phyloP scores from a whole-genome alignment of 2,113 vertebrate genomes.

The Anhinga anhinga region DNA sequence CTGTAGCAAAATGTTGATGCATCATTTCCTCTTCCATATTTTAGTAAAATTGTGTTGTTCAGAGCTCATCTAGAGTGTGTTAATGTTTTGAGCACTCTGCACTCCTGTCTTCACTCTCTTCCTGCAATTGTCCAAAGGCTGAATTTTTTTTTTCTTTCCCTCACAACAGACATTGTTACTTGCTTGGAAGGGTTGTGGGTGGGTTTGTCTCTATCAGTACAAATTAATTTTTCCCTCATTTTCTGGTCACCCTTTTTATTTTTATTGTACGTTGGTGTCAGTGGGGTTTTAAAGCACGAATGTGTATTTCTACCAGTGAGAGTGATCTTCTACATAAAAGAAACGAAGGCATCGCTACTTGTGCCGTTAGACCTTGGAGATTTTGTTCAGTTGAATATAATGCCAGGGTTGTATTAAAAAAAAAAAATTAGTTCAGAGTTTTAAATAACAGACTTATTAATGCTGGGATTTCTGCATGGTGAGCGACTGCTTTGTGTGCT shows the following conservation, averaged over 20 bases:
- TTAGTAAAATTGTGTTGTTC: background rate
- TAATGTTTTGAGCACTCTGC: background rate
- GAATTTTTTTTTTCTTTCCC: background rate
- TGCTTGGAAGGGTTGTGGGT: background rate
- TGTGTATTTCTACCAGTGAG: background rate
- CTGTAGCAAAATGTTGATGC: background rate
- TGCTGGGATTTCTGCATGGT: background rate
- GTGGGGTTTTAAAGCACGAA: background rate
- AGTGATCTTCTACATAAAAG: background rate
- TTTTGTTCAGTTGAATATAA: background rate
- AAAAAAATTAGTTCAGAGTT: background rate
- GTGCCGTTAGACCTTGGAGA: background rate
- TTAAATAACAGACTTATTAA: background rate
- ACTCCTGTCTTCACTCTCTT: background rate
- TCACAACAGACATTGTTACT: background rate
- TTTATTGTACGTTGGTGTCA: background rate
- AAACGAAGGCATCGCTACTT: background rate
- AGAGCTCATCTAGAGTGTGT: background rate
- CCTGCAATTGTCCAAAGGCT: slow-evolving; percentile 11
- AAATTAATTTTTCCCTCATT: background rate
- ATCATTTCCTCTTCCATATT: slow-evolving; percentile 27
- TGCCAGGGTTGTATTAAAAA: background rate
- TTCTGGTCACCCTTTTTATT: background rate
- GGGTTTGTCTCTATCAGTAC: background rate
- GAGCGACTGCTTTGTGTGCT: background rate